These are phyloP conservation scores for Parapristionchus giblindavisi DNA, from an alignment of 2,888 invertebrate species.

Conservation along the genomic window DNA sequence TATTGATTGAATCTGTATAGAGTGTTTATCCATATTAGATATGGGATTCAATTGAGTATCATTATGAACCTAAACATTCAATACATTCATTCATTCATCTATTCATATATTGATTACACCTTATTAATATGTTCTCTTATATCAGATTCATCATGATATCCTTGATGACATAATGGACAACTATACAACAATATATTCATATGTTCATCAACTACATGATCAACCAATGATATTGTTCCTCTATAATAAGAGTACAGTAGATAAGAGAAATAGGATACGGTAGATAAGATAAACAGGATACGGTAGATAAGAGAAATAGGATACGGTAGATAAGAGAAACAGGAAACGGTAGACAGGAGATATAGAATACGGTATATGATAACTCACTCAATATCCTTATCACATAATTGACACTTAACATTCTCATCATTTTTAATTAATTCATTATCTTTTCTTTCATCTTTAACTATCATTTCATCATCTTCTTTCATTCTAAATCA, in stretches of 20 bases:
- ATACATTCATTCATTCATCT: background rate
- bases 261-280: too few relatives aligned
- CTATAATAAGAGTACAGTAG: too few relatives aligned
- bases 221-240: too few relatives aligned
- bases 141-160: slow-evolving; percentile 51
- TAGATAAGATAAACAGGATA: slow-evolving; percentile 55
- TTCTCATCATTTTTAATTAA: slow-evolving; percentile 39
- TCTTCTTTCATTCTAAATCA: slow-evolving; percentile 29
- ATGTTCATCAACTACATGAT: slow-evolving; percentile 61
- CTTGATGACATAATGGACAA: slow-evolving; percentile 55
- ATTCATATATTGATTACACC: slow-evolving; percentile 7
- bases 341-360: background rate
- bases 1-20: slow-evolving; percentile 51
- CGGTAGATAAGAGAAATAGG: slow-evolving; percentile 40
- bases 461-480: background rate
- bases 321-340: background rate
- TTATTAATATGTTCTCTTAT: slow-evolving; percentile 51
- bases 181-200: slow-evolving; percentile 62
- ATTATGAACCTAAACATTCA: slow-evolving; percentile 38
- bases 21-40: slow-evolving; percentile 49
- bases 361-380: background rate
- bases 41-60: slow-evolving; percentile 45
- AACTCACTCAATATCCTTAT: slow-evolving; percentile 42
- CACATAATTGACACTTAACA: slow-evolving; percentile 51
- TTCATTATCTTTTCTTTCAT: slow-evolving; percentile 17